Percentiles rank a stretch among this genome's conserved stretches.
Evolutionary conservation across 2,888 invertebrate genomes (phyloP).

Genomic region (Chloroclysta siterata): DNA sequence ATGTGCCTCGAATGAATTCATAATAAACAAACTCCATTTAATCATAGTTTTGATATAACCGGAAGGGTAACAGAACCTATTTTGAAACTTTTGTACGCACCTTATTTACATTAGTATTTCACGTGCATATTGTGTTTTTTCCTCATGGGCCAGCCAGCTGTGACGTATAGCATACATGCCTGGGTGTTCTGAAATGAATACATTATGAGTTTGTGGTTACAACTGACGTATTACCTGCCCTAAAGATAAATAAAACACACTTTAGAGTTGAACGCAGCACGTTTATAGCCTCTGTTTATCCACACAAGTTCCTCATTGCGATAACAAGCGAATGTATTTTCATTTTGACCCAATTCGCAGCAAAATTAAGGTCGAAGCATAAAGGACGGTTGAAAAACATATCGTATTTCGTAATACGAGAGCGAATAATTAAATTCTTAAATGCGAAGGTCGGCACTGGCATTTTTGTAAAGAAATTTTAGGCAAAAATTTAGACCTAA

Average conservation of each 20-base stretch:
- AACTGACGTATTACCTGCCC: neutral
- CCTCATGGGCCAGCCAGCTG: neutral
- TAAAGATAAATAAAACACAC: slow-evolving; percentile 8
- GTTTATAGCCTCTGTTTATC: slow-evolving; percentile 7
- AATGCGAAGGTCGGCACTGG: slow-evolving; percentile 21
- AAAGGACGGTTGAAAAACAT: slow-evolving; percentile 31
- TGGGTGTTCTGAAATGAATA: neutral
- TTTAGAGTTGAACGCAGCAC: neutral
- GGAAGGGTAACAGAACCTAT: too few species aligned
- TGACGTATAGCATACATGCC: neutral
- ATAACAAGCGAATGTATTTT: slow-evolving; percentile 21
- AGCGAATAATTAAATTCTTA: slow-evolving; percentile 26
- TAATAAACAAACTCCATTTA: too few species aligned
- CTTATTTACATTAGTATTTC: neutral
- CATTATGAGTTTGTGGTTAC: neutral
- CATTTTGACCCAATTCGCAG: slow-evolving; percentile 29
- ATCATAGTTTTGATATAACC: too few species aligned
- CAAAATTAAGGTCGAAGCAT: slow-evolving; percentile 27
- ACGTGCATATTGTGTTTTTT: neutral
- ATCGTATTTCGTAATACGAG: slow-evolving; percentile 26
- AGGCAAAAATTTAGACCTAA: slow-evolving; percentile 6
- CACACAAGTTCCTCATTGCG: slow-evolving; percentile 8
- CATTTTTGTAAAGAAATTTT: slow-evolving; percentile 11
- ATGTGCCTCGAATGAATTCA: too few species aligned
- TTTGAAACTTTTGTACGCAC: too few species aligned